Conservation (phyloP, 2,888 invertebrate genomes). For the Alviniconcha strummeri region DNA sequence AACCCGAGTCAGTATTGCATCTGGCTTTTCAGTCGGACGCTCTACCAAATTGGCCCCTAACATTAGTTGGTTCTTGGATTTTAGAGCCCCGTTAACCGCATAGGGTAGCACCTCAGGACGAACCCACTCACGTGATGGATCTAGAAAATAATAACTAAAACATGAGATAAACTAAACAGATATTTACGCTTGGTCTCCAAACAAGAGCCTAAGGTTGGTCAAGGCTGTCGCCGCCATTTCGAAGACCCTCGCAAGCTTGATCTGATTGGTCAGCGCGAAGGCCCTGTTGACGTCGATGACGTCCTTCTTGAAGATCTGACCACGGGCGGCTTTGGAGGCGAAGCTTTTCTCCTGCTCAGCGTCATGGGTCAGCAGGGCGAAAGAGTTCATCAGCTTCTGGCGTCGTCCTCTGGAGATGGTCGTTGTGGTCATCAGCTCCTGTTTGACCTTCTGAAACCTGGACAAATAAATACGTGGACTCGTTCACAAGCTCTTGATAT, state of each 20-base stretch:
- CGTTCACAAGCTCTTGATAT: too few species aligned
- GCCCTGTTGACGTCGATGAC: constrained; percentile 14
- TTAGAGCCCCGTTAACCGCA: too few species aligned
- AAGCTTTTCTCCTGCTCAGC: constrained; percentile 9
- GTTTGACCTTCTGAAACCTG: constrained; percentile 12
- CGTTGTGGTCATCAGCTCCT: not conserved
- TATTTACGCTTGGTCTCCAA: not conserved
- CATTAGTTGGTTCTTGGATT: too few species aligned
- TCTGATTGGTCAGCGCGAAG: constrained; percentile 17
- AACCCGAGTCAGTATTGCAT: too few species aligned
- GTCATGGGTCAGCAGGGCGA: not conserved
- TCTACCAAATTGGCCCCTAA: too few species aligned
- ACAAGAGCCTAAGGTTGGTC: not conserved
- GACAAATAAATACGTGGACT: too few species aligned
- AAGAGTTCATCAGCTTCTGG: not conserved
- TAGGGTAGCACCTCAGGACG: too few species aligned
- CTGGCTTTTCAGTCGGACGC: too few species aligned
- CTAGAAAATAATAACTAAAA: too few species aligned
- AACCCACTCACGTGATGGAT: too few species aligned
- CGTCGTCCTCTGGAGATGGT: not conserved
- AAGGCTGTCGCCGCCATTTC: not conserved
- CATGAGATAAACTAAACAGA: too few species aligned
- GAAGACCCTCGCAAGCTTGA: constrained; percentile 19
- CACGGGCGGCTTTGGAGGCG: not conserved
- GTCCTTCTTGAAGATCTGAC: not conserved